A percentile compares a stretch with the other conserved stretches of the same genome.
Evolutionary conservation across 2,888 invertebrate genomes (phyloP).

Genomic region (Eudasyphora cyanicolor): DNA sequence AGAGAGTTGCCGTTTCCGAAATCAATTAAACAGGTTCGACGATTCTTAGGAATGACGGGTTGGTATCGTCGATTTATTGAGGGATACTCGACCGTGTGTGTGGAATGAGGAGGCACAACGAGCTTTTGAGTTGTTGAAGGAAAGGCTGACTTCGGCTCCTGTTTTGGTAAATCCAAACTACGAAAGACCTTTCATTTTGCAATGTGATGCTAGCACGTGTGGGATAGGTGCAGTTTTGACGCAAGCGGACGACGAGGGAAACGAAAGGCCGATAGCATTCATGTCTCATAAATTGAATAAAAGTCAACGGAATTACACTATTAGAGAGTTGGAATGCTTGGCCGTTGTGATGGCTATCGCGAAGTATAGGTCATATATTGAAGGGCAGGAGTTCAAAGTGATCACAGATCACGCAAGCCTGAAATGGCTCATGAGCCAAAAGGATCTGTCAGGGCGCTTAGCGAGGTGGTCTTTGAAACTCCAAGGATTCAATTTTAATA

Average conservation of each 20-base stretch:
- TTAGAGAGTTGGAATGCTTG: constrained; percentile 38
- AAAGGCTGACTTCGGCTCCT: constrained; percentile 40
- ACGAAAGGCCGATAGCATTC: constrained; percentile 48
- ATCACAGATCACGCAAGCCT: constrained; percentile 34
- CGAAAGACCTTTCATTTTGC: constrained; percentile 24
- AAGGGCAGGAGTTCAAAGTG: constrained; percentile 39
- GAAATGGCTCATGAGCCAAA: too few relatives aligned
- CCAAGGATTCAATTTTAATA: too few relatives aligned
- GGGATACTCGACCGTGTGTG: constrained; percentile 34
- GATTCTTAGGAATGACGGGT: constrained; percentile 55
- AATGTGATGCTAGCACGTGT: constrained; percentile 29
- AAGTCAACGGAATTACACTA: constrained; percentile 22
- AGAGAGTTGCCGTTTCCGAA: constrained; percentile 46
- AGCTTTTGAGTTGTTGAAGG: constrained; percentile 38
- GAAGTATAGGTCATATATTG: constrained; percentile 36
- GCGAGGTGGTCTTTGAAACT: too few relatives aligned
- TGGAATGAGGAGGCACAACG: constrained; percentile 39
- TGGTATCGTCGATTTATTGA: constrained; percentile 56
- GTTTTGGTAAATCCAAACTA: constrained; percentile 43
- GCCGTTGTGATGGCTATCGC: not conserved
- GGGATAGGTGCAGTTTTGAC: constrained; percentile 37
- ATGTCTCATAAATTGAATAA: constrained; percentile 53
- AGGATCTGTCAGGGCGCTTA: too few relatives aligned
- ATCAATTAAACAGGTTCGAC: constrained; percentile 41
- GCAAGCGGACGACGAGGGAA: constrained; percentile 31